Evolutionary conservation across 2,113 vertebrate species (phyloP).

Genomic region (Phyllostomus hastatus): DNA sequence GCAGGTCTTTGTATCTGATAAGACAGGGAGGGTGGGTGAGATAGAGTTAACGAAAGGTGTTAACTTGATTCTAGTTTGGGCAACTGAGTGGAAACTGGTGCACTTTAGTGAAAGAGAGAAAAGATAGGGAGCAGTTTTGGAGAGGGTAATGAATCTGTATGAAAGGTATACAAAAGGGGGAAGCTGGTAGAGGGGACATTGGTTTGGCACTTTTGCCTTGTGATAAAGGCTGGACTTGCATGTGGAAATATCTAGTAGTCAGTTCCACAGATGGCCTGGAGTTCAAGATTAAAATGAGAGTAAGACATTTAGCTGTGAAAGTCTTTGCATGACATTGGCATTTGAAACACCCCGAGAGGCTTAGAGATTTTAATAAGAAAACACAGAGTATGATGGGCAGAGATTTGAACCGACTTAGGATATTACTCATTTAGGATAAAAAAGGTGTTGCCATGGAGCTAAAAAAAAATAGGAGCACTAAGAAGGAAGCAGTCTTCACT

Average conservation of each 20-base stretch:
- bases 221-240: neutral
- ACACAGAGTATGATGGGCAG: neutral
- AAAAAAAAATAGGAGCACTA: neutral
- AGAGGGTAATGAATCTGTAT: neutral
- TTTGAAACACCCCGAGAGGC: conserved; percentile 1
- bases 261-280: neutral
- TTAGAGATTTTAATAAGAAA: neutral
- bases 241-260: neutral
- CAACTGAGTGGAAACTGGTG: neutral
- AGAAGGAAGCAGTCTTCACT: neutral
- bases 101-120: neutral
- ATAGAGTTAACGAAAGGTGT: neutral
- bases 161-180: neutral
- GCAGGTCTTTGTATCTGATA: neutral
- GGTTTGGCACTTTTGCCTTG: neutral
- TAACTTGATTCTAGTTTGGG: neutral
- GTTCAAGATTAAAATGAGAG: neutral
- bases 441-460: neutral
- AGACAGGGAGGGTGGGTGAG: neutral
- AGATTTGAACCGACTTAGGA: neutral
- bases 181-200: neutral
- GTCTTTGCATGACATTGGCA: neutral
- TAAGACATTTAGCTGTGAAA: neutral
- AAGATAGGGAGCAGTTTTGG: neutral
- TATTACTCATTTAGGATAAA: neutral